These are phyloP conservation scores for Papilio helenus DNA, from an alignment of 1,140 invertebrate genomes.

Conservation along the genomic window DNA sequence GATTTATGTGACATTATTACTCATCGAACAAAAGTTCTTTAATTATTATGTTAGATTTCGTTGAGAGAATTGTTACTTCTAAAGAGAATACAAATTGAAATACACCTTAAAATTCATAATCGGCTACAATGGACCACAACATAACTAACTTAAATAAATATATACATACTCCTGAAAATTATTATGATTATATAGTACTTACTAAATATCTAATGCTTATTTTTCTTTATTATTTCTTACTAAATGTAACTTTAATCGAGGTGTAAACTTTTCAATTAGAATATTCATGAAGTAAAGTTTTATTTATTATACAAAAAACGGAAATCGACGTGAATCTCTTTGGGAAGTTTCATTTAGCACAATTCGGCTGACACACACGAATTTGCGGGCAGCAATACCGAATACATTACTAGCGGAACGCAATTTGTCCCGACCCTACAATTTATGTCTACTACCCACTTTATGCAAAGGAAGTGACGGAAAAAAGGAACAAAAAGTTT, in stretches of 20 bases:
- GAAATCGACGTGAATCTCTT: constrained; percentile 58
- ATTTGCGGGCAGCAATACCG: constrained; percentile 52
- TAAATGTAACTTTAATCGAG: background rate
- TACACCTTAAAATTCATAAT: too few species aligned
- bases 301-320: constrained; percentile 48
- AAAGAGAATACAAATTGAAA: too few species aligned
- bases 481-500: constrained; percentile 60
- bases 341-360: constrained; percentile 71
- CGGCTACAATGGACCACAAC: too few species aligned
- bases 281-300: background rate
- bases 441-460: constrained; percentile 68
- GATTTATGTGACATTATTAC: background rate
- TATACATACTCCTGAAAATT: too few species aligned
- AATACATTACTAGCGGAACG: constrained; percentile 58
- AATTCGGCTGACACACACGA: constrained; percentile 60
- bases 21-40: background rate
- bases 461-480: constrained; percentile 66
- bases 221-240: background rate
- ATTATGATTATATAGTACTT: too few species aligned
- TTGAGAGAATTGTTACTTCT: too few species aligned
- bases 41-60: background rate
- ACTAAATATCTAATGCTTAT: too few species aligned
- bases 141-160: too few species aligned
- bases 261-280: background rate
- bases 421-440: constrained; percentile 70